Evolutionary conservation across 1,140 invertebrate species (phyloP).

Genomic region (Cydia strobilella): DNA sequence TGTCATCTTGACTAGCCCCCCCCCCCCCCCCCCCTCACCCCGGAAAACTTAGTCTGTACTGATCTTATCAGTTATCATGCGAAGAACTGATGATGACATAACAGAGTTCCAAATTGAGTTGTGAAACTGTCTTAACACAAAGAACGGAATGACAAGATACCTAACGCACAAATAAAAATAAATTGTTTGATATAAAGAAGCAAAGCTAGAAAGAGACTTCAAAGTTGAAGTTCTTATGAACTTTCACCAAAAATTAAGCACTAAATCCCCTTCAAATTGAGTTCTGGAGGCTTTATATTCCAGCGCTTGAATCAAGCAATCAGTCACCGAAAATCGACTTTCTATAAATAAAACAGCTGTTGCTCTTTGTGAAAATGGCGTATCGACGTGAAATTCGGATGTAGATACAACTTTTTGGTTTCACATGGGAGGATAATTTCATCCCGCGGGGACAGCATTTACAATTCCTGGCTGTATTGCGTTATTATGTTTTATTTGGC

Average conservation of each 20-base stretch:
- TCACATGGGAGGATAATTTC: neutral
- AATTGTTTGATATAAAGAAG: too few species aligned
- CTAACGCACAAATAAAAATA: too few species aligned
- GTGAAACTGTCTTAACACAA: too few species aligned
- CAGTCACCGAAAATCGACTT: slow-evolving; percentile 10
- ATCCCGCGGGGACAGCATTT: neutral
- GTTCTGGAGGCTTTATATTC: slow-evolving; percentile 4
- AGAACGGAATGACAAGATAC: too few species aligned
- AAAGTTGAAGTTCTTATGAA: neutral
- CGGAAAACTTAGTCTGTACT: too few species aligned
- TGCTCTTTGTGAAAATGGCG: neutral
- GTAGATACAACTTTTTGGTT: neutral
- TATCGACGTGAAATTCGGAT: neutral
- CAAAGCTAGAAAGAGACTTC: neutral
- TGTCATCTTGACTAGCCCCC: too few species aligned
- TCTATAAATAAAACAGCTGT: neutral
- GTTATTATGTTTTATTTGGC: slow-evolving; percentile 11
- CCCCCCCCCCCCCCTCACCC: too few species aligned
- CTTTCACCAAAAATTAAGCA: neutral
- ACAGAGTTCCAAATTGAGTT: too few species aligned
- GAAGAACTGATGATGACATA: too few species aligned
- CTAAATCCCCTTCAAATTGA: slow-evolving; percentile 1
- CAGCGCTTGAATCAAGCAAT: neutral
- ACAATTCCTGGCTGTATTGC: slow-evolving; percentile 5
- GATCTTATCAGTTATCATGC: too few species aligned